phyloP scores from a whole-genome alignment of 2,113 vertebrate species.

The Grantiella picta region DNA sequence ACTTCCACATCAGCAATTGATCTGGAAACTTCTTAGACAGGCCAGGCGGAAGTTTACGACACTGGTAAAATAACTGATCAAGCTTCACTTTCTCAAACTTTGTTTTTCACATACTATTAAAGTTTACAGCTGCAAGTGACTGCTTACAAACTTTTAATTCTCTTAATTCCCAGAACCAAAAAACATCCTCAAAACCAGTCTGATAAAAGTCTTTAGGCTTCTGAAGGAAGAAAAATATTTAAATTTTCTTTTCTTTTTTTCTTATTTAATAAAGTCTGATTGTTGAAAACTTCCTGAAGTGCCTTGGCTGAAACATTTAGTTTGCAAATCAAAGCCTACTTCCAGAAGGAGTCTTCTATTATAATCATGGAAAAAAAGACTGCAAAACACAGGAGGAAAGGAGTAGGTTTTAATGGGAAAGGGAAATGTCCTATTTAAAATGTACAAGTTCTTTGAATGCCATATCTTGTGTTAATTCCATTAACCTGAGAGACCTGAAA shows the following conservation, averaged over 20 bases:
- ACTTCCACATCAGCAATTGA: background rate
- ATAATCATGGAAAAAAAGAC: background rate
- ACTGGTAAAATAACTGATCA: background rate
- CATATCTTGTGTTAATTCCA: background rate
- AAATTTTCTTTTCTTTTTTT: background rate
- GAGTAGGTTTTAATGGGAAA: background rate
- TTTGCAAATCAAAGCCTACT: background rate
- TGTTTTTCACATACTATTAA: accelerated
- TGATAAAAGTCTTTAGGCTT: background rate
- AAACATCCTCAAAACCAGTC: background rate
- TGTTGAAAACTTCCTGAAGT: background rate
- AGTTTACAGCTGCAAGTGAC: background rate
- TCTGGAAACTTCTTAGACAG: background rate
- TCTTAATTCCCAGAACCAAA: background rate
- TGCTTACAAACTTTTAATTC: background rate
- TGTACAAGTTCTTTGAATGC: background rate
- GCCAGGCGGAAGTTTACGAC: background rate
- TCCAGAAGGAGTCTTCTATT: background rate
- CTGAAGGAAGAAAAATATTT: background rate
- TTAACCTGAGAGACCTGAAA: background rate
- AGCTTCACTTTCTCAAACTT: background rate
- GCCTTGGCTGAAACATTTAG: background rate
- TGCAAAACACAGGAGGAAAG: background rate
- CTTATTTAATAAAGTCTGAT: background rate
- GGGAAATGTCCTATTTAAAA: background rate